Percentiles rank a stretch among this genome's conserved stretches.
Conservation (phyloP, 2,888 invertebrate species). For the Plebejus argus region DNA sequence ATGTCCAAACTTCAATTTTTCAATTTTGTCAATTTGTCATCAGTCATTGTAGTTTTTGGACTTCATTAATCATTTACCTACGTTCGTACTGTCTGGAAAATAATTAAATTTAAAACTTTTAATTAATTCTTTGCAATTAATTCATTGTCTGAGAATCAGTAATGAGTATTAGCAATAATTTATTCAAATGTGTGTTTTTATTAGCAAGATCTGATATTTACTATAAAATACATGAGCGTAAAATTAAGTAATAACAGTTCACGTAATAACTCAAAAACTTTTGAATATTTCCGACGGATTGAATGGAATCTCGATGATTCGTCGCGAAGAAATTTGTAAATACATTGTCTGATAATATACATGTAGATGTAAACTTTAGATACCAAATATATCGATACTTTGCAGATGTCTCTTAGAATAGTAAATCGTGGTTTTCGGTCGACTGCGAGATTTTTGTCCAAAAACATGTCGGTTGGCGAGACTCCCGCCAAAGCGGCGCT, state of each 20-base stretch:
- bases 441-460: slow-evolving; percentile 52
- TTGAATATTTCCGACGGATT: slow-evolving; percentile 44
- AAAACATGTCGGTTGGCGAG: slow-evolving; percentile 67
- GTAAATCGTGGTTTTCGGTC: slow-evolving; percentile 62
- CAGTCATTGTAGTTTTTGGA: background rate
- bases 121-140: background rate
- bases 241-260: slow-evolving; percentile 19
- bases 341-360: slow-evolving; percentile 49
- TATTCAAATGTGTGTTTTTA: slow-evolving; percentile 3
- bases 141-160: background rate
- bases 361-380: slow-evolving; percentile 41
- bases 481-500: slow-evolving; percentile 71
- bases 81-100: background rate
- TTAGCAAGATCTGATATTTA: background rate
- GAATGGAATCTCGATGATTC: slow-evolving; percentile 57
- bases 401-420: slow-evolving; percentile 72
- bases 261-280: slow-evolving; percentile 17
- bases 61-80: too few species aligned
- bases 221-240: background rate
- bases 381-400: slow-evolving; percentile 48
- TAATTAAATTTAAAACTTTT: background rate
- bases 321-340: slow-evolving; percentile 68
- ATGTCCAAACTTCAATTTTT: background rate
- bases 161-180: background rate
- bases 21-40: background rate